A percentile compares a stretch with the other conserved stretches of the same genome.
These are phyloP conservation scores for Sisyra nigra DNA, from an alignment of 2,888 invertebrate genomes.

Conservation along the genomic window DNA sequence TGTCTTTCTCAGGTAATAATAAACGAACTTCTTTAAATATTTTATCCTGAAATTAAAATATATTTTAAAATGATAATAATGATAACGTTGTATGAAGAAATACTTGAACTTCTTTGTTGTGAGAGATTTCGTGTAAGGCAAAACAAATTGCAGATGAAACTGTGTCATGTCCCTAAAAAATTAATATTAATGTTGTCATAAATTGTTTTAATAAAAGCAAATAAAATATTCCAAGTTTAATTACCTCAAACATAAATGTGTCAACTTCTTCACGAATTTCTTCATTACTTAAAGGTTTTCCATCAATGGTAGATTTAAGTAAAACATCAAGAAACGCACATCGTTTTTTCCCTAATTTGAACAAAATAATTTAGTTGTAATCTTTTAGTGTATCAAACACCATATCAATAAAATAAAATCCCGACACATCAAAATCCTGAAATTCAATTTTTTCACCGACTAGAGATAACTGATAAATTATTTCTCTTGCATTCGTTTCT, in stretches of 20 bases:
- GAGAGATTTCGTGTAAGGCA: neutral
- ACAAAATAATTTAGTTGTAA: neutral
- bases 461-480: too few species aligned
- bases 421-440: too few species aligned
- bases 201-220: too few species aligned
- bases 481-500: too few species aligned
- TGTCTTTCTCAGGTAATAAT: neutral
- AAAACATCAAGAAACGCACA: constrained; percentile 5
- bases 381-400: too few species aligned
- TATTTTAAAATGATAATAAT: neutral
- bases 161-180: constrained; percentile 7
- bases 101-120: neutral
- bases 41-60: neutral
- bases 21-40: neutral
- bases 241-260: constrained; percentile 8
- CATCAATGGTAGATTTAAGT: constrained; percentile 5
- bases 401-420: too few species aligned
- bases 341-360: neutral
- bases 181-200: neutral
- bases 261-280: constrained; percentile 7
- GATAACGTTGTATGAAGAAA: neutral
- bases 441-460: too few species aligned
- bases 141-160: constrained; percentile 5
- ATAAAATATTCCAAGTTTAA: too few species aligned
- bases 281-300: neutral